Conservation (phyloP, 1,140 invertebrate genomes). For the Heliconius congener region DNA sequence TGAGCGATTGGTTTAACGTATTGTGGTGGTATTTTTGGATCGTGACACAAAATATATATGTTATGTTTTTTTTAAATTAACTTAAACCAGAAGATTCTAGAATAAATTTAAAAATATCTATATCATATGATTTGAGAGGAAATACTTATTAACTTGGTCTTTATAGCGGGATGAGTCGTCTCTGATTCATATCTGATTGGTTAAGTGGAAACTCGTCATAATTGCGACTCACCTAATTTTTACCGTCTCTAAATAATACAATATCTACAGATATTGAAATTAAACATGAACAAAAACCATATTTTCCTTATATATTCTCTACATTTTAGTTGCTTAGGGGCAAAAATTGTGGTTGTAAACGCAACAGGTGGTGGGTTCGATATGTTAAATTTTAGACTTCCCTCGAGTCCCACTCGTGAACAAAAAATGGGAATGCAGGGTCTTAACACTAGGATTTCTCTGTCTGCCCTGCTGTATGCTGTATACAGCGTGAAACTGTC, state of each 20-base stretch:
- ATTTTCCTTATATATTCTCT: neutral
- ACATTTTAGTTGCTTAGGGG: neutral
- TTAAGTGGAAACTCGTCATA: conserved; percentile 35
- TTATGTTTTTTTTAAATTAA: too few species aligned
- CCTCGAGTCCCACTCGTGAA: too few species aligned
- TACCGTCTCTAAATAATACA: neutral
- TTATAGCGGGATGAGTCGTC: conserved; percentile 47
- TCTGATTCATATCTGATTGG: conserved; percentile 50
- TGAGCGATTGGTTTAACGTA: conserved; percentile 60
- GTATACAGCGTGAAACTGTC: too few species aligned
- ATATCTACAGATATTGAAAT: neutral
- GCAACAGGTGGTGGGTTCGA: too few species aligned
- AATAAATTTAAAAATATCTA: neutral
- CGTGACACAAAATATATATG: neutral
- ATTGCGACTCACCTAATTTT: neutral
- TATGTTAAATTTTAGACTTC: too few species aligned
- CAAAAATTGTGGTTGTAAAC: too few species aligned
- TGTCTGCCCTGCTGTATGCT: too few species aligned
- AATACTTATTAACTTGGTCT: conserved; percentile 63
- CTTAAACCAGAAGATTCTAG: too few species aligned
- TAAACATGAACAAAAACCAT: neutral
- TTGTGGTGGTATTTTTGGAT: conserved; percentile 38
- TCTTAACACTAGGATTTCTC: too few species aligned
- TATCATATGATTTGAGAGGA: conserved; percentile 47
- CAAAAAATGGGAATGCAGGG: too few species aligned